Conservation (phyloP, 2,888 invertebrate genomes). For the Conus canariensis region DNA sequence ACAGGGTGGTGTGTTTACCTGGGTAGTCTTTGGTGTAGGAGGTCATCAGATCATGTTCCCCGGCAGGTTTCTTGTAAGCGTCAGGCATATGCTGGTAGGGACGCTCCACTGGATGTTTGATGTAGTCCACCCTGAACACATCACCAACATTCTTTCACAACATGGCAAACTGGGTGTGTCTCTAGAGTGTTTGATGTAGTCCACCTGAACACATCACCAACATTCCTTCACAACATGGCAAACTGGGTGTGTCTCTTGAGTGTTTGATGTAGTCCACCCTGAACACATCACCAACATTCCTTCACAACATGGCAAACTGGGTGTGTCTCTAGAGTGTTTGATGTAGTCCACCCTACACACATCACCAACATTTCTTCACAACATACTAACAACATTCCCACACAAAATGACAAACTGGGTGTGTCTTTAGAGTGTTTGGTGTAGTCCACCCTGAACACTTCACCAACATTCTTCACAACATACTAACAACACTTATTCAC, state of each 20-base stretch:
- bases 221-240: no score
- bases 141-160: not conserved
- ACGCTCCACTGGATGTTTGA: constrained; percentile 65
- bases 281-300: constrained; percentile 16
- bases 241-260: constrained; percentile 16
- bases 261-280: constrained; percentile 75
- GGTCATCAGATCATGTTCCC: constrained; percentile 73
- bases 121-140: constrained; percentile 73
- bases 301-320: no score
- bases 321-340: no score
- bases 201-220: constrained; percentile 53
- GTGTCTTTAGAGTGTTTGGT: constrained; percentile 56
- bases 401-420: no score
- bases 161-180: no score
- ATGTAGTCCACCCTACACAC: constrained; percentile 71
- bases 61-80: constrained; percentile 71
- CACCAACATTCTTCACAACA: not conserved
- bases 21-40: constrained; percentile 76
- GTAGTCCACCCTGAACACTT: constrained; percentile 72
- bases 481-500: no score
- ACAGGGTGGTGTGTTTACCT: constrained; percentile 57
- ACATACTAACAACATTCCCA: no score
- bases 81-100: constrained; percentile 70
- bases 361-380: not conserved
- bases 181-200: constrained; percentile 54